Percentiles rank a stretch among this genome's conserved stretches.
Evolutionary conservation across 1,140 invertebrate species (phyloP).

Genomic region (Drosophila sturtevanti): DNA sequence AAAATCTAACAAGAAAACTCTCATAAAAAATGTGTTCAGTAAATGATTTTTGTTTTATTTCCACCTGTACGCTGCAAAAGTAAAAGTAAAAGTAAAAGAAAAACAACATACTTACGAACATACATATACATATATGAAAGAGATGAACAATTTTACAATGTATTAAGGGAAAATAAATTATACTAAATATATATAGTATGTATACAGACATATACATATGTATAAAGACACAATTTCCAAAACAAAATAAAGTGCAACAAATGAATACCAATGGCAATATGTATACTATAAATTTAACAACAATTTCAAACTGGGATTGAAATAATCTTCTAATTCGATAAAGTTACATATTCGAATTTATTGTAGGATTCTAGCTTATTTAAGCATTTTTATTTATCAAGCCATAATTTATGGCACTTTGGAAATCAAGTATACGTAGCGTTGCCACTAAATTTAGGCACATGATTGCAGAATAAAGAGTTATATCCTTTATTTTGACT

Average conservation of each 20-base stretch:
- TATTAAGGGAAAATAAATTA: slow-evolving; percentile 17
- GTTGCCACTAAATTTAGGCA: too few relatives aligned
- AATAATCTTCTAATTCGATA: too few relatives aligned
- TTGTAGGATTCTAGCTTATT: too few relatives aligned
- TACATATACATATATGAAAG: not conserved
- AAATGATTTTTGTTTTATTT: not conserved
- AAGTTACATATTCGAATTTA: too few relatives aligned
- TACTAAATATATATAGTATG: slow-evolving; percentile 20
- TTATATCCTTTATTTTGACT: too few relatives aligned
- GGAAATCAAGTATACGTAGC: too few relatives aligned
- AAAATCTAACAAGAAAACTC: slow-evolving; percentile 10
- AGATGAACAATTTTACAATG: slow-evolving; percentile 40
- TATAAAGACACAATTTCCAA: slow-evolving; percentile 19
- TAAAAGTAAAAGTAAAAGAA: slow-evolving; percentile 14
- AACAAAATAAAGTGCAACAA: slow-evolving; percentile 22
- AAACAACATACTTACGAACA: not conserved
- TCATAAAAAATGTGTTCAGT: slow-evolving; percentile 13
- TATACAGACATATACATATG: not conserved
- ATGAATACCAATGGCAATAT: slow-evolving; percentile 49
- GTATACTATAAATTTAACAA: slow-evolving; percentile 17
- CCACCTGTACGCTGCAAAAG: slow-evolving; percentile 47
- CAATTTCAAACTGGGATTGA: slow-evolving; percentile 1
- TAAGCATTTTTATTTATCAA: too few relatives aligned
- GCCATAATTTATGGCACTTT: too few relatives aligned
- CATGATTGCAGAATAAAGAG: too few relatives aligned